Conservation (phyloP, 2,797 vertebrate genomes). For the Varecia variegata region DNA sequence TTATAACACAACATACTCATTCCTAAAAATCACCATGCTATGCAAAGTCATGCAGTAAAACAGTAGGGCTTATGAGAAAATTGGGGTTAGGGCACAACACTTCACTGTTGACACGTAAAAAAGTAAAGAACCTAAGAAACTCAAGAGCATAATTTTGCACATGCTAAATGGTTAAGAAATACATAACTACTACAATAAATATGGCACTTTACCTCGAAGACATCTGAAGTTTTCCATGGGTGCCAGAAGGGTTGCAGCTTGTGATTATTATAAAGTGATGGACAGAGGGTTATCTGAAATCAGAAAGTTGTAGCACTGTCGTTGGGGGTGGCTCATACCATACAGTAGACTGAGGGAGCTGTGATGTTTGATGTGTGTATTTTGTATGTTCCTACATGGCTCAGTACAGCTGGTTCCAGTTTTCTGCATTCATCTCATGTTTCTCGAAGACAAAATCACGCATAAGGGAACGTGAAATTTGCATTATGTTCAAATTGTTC, state of each 20-base stretch:
- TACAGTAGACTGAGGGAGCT: background rate
- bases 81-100: background rate
- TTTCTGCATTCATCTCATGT: conserved; percentile 25
- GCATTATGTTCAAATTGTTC: conserved; percentile 33
- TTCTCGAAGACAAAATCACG: background rate
- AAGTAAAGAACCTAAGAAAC: background rate
- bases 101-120: background rate
- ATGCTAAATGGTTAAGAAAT: background rate
- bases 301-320: background rate
- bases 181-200: background rate
- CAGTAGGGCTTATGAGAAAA: background rate
- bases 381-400: background rate
- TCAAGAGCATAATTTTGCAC: background rate
- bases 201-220: background rate
- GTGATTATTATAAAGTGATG: background rate
- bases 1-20: background rate
- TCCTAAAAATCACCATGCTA: background rate
- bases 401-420: background rate
- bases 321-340: background rate
- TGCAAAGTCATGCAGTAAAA: background rate
- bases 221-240: background rate
- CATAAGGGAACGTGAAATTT: conserved; percentile 8
- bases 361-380: background rate
- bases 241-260: background rate
- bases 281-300: background rate